A percentile compares a stretch with the other conserved stretches of the same genome.
Conservation (phyloP, 2,888 invertebrate species). For the Embidobia sp. region DNA sequence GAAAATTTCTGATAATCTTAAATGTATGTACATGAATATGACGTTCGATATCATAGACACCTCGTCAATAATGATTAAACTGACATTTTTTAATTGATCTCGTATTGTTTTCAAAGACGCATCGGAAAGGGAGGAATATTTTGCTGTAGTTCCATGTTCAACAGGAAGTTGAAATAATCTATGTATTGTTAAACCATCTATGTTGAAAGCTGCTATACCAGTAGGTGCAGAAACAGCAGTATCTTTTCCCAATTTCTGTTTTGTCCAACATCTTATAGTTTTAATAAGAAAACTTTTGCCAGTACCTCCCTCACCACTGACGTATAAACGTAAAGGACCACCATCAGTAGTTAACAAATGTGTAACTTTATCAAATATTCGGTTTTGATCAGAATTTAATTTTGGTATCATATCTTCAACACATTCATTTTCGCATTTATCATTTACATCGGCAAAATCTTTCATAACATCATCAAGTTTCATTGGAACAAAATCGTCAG, state of each 20-base stretch:
- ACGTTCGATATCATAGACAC: too few relatives aligned
- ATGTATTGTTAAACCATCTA: too few relatives aligned
- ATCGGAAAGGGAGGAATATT: background rate
- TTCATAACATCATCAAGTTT: slow-evolving; percentile 57
- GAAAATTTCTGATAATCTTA: too few relatives aligned
- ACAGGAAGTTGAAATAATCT: too few relatives aligned
- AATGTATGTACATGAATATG: too few relatives aligned
- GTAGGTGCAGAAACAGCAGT: too few relatives aligned
- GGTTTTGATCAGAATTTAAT: slow-evolving; percentile 63
- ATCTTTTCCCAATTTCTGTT: background rate
- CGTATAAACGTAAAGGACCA: background rate
- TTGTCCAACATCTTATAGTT: slow-evolving; percentile 4
- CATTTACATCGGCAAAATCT: slow-evolving; percentile 24
- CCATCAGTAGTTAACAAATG: background rate
- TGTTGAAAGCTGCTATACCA: too few relatives aligned
- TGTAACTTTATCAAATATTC: slow-evolving; percentile 53
- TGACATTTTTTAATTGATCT: slow-evolving; percentile 1
- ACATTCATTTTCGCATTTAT: slow-evolving; percentile 20
- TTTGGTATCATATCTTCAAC: slow-evolving; percentile 60
- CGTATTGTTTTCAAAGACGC: background rate
- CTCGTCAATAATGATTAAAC: slow-evolving; percentile 60
- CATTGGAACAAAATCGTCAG: slow-evolving; percentile 1
- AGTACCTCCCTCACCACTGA: too few relatives aligned
- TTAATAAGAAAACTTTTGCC: too few relatives aligned
- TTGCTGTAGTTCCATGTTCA: too few relatives aligned